phyloP scores from a whole-genome alignment of 2,113 vertebrate genomes.

The Notothenia rossii region DNA sequence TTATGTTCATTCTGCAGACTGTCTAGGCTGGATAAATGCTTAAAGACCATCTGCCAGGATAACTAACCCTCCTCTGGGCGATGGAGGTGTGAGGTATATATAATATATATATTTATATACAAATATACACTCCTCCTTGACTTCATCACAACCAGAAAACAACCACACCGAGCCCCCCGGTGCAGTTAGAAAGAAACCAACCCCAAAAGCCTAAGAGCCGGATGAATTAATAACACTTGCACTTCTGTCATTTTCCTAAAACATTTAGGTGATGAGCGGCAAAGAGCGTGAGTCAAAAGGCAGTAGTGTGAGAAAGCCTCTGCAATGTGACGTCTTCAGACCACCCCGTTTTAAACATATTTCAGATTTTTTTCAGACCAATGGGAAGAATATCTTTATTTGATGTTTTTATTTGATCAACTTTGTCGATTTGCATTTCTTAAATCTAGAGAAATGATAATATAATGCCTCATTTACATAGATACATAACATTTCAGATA shows the following conservation, averaged over 20 bases:
- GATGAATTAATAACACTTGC: conserved; percentile 63
- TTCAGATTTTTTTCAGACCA: too few species aligned
- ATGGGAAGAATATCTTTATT: too few species aligned
- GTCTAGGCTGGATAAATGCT: conserved; percentile 35
- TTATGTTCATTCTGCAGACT: background rate
- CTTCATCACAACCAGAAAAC: conserved; percentile 26
- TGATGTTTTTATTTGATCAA: too few species aligned
- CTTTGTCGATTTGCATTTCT: too few species aligned
- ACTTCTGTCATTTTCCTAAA: conserved; percentile 50
- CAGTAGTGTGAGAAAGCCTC: background rate
- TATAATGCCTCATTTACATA: too few species aligned
- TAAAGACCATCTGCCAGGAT: conserved; percentile 48
- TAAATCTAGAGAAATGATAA: too few species aligned
- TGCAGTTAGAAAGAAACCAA: background rate
- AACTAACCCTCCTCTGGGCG: conserved; percentile 57
- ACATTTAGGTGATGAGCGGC: conserved; percentile 58
- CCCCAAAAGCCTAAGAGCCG: conserved; percentile 34
- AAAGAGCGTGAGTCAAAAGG: conserved; percentile 29
- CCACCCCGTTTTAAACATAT: background rate
- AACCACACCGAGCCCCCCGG: conserved; percentile 3
- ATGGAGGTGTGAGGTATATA: conserved; percentile 45
- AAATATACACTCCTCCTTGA: conserved; percentile 20
- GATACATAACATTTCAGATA: too few species aligned
- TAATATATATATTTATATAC: conserved; percentile 2
- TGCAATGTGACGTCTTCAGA: background rate